Conservation (phyloP, 2,888 invertebrate genomes). For the Acrobasis repandana region DNA sequence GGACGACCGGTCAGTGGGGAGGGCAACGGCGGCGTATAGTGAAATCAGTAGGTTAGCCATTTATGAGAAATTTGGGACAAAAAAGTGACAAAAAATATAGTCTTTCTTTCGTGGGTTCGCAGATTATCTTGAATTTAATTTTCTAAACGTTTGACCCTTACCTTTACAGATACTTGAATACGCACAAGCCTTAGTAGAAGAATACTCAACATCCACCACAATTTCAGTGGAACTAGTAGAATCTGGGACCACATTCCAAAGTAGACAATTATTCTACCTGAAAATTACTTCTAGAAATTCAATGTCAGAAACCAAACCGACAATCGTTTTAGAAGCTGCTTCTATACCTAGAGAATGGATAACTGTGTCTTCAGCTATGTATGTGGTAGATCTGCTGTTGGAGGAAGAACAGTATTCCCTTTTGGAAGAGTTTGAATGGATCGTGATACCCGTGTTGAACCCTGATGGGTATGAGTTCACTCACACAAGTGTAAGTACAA, state of each 20-base stretch:
- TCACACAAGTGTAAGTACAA: conserved; percentile 76
- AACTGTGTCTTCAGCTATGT: conserved; percentile 85
- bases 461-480: conserved; percentile 89
- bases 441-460: conserved; percentile 86
- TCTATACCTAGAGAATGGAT: conserved; percentile 89
- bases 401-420: conserved; percentile 66
- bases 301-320: conserved; percentile 60
- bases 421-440: conserved; percentile 84
- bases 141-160: not conserved
- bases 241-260: conserved; percentile 52
- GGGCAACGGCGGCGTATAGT: no score
- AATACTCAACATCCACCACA: conserved; percentile 34
- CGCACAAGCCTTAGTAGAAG: conserved; percentile 2
- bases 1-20: no score
- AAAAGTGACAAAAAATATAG: no score
- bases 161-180: conserved; percentile 10
- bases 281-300: conserved; percentile 65
- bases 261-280: conserved; percentile 64
- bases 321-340: conserved; percentile 83
- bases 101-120: no score
- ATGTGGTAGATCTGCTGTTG: conserved; percentile 83
- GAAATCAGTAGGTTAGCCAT: no score
- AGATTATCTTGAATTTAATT: no score
- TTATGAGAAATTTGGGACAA: no score
- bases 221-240: conserved; percentile 47